Evolutionary conservation across 2,113 vertebrate genomes (phyloP).

Genomic region (Todiramphus saurophagus): DNA sequence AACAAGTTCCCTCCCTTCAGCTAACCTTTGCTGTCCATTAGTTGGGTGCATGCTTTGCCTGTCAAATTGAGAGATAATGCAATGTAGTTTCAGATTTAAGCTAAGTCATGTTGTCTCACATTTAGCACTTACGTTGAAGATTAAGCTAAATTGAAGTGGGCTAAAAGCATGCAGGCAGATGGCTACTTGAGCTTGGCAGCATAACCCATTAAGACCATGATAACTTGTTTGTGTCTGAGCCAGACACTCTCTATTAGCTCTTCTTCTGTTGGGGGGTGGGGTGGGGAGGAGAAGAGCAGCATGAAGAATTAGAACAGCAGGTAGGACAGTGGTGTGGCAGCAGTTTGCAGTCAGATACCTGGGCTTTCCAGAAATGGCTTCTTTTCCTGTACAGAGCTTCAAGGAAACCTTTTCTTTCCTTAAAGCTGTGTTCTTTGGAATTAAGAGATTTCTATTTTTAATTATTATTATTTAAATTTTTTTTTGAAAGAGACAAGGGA

Average conservation of each 20-base stretch:
- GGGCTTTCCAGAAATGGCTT: background rate
- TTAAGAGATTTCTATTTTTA: background rate
- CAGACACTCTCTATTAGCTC: background rate
- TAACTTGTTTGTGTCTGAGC: conserved; percentile 5
- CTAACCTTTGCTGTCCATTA: conserved; percentile 46
- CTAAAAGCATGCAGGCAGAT: conserved; percentile 49
- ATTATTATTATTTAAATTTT: background rate
- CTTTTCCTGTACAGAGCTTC: background rate
- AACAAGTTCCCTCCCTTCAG: conserved; percentile 36
- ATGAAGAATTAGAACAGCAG: background rate
- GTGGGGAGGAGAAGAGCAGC: too few relatives aligned
- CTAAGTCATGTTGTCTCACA: background rate
- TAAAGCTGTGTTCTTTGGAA: background rate
- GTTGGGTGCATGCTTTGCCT: background rate
- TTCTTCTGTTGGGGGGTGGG: background rate
- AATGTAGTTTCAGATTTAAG: conserved; percentile 9
- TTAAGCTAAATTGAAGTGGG: conserved; percentile 19
- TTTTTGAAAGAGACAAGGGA: background rate
- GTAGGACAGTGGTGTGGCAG: background rate
- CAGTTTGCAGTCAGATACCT: background rate
- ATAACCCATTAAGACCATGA: background rate
- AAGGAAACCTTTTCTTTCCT: background rate
- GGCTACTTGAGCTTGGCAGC: conserved; percentile 19
- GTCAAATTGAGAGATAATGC: conserved; percentile 20
- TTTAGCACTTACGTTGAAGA: background rate